These are phyloP conservation scores for Brotula barbata DNA, from an alignment of 2,797 vertebrate species.

Conservation along the genomic window DNA sequence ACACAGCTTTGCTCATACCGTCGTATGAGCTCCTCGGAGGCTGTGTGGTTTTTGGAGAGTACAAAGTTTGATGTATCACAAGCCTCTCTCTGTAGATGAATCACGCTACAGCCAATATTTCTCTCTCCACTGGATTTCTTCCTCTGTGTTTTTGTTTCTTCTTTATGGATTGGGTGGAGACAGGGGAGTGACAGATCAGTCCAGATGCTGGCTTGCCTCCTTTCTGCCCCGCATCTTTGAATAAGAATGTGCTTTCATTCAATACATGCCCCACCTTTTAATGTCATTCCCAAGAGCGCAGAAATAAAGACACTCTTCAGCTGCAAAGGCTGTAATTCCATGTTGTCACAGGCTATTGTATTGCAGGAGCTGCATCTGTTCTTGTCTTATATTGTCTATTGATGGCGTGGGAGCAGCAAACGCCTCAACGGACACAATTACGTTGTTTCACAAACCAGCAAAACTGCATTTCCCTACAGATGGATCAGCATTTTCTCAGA, in stretches of 20 bases:
- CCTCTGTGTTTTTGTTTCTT: conserved; percentile 34
- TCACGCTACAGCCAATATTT: conserved; percentile 46
- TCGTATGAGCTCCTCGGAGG: conserved; percentile 41
- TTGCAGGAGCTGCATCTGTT: conserved; percentile 68
- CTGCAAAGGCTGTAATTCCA: conserved; percentile 70
- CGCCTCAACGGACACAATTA: conserved; percentile 64
- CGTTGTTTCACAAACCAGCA: conserved; percentile 51
- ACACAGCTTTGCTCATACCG: conserved; percentile 19
- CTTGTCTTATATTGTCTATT: conserved; percentile 60
- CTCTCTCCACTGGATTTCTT: conserved; percentile 19
- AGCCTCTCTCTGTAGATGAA: conserved; percentile 30
- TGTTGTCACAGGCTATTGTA: conserved; percentile 73
- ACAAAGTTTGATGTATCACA: conserved; percentile 45
- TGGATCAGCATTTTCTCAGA: conserved; percentile 58
- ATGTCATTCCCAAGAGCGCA: conserved; percentile 49
- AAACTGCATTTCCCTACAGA: conserved; percentile 49
- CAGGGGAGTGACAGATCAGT: conserved; percentile 30
- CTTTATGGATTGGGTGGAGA: conserved; percentile 25
- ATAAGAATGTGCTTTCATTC: conserved; percentile 57
- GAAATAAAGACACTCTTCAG: conserved; percentile 66
- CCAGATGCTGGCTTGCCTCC: conserved; percentile 50
- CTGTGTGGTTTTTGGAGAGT: conserved; percentile 47
- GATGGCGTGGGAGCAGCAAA: conserved; percentile 60
- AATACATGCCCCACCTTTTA: conserved; percentile 47
- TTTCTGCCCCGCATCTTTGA: conserved; percentile 41